phyloP scores from a whole-genome alignment of 2,113 vertebrate genomes.

The Eublepharis macularius region DNA sequence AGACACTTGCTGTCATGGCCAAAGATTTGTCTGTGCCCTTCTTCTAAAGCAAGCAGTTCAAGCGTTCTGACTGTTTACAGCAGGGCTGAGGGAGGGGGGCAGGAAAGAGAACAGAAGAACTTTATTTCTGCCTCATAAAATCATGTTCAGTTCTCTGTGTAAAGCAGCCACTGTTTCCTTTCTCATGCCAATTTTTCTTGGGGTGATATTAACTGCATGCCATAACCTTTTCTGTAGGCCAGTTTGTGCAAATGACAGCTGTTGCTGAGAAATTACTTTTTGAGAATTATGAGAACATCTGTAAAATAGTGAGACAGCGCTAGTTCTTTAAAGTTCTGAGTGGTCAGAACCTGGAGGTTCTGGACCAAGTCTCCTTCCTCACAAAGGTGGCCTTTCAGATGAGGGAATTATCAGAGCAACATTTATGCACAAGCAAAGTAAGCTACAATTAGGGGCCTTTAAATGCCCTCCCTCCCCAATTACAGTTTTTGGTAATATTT shows the following conservation, averaged over 20 bases:
- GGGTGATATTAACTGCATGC: neutral
- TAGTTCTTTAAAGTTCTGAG: neutral
- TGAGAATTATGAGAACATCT: too few relatives aligned
- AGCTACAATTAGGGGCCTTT: too few relatives aligned
- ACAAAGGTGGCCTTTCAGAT: neutral
- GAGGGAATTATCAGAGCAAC: too few relatives aligned
- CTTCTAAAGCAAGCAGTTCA: neutral
- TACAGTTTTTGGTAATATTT: too few relatives aligned
- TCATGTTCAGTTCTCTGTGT: neutral
- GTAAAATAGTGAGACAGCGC: too few relatives aligned
- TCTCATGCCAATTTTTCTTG: neutral
- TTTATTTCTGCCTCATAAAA: neutral
- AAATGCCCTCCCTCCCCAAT: too few relatives aligned
- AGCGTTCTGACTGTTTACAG: neutral
- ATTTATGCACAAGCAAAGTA: too few relatives aligned
- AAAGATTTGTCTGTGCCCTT: neutral
- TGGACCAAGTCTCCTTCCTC: neutral
- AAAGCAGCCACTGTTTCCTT: neutral
- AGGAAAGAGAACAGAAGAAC: neutral
- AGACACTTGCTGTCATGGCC: neutral
- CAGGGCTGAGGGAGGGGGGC: neutral
- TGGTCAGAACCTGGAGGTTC: neutral
- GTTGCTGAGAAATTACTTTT: too few relatives aligned
- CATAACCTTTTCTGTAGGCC: neutral
- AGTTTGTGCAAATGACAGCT: neutral